Evolutionary conservation across 2,888 invertebrate species (phyloP).

Genomic region (Stenolophus ochropezus): DNA sequence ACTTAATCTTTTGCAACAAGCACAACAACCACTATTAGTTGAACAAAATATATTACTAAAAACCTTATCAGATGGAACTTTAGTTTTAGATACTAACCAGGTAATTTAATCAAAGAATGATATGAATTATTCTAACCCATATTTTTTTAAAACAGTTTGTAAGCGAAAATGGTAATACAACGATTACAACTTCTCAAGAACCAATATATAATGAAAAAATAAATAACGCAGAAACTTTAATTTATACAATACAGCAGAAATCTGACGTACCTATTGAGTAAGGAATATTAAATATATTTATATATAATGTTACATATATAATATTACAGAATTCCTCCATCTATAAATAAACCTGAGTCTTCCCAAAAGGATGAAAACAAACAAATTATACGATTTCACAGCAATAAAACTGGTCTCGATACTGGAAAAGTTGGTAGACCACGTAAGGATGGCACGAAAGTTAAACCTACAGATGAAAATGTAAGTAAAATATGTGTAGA

Average conservation of each 20-base stretch:
- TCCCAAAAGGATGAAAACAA: conserved; percentile 27
- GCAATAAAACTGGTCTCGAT: conserved; percentile 32
- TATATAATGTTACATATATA: neutral
- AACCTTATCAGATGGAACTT: conserved; percentile 61
- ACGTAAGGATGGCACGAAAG: conserved; percentile 37
- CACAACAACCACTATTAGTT: conserved; percentile 52
- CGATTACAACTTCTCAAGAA: conserved; percentile 6
- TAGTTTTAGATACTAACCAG: conserved; percentile 58
- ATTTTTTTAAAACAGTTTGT: conserved; percentile 19
- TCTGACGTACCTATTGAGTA: conserved; percentile 7
- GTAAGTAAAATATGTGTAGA: conserved; percentile 31
- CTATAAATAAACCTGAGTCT: neutral
- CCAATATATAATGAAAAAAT: conserved; percentile 21
- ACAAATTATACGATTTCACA: conserved; percentile 17
- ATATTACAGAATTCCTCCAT: neutral
- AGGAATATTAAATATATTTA: neutral
- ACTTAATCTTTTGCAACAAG: conserved; percentile 51
- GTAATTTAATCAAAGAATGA: conserved; percentile 39
- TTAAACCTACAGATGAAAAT: conserved; percentile 22
- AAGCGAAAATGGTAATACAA: conserved; percentile 21
- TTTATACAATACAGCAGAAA: conserved; percentile 37
- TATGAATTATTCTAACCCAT: neutral
- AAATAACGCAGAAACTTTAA: neutral
- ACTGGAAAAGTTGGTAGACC: conserved; percentile 45
- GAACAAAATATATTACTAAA: conserved; percentile 62